These are phyloP conservation scores for Laothoe populi DNA, from an alignment of 2,888 invertebrate genomes.

Conservation along the genomic window DNA sequence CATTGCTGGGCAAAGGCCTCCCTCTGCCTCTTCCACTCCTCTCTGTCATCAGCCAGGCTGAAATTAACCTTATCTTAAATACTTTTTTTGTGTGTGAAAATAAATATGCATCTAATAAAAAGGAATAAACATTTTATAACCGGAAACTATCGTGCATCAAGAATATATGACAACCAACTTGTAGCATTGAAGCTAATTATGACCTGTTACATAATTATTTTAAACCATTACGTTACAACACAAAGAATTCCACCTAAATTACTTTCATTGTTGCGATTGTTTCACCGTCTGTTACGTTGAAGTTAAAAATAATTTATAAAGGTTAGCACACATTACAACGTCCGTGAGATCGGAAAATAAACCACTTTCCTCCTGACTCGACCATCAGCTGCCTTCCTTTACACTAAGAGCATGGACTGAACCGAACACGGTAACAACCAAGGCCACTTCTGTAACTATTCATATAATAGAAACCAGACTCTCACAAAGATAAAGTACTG, in stretches of 20 bases:
- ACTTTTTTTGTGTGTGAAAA: too few relatives aligned
- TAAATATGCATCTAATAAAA: too few relatives aligned
- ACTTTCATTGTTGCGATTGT: constrained; percentile 4
- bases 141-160: too few relatives aligned
- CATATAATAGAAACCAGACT: not conserved
- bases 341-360: not conserved
- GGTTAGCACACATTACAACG: not conserved
- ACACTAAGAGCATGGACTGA: not conserved
- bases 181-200: too few relatives aligned
- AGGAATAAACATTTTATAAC: too few relatives aligned
- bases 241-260: not conserved
- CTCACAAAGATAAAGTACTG: not conserved
- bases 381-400: too few relatives aligned
- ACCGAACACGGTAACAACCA: not conserved
- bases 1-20: too few relatives aligned
- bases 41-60: too few relatives aligned
- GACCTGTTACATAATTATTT: too few relatives aligned
- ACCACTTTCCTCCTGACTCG: not conserved
- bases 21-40: too few relatives aligned
- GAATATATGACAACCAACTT: not conserved
- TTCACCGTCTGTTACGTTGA: not conserved
- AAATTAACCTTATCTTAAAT: too few relatives aligned
- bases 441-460: not conserved
- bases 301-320: not conserved
- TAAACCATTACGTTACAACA: not conserved